phyloP scores from a whole-genome alignment of 2,113 vertebrate species.

The Tragelaphus strepsiceros region DNA sequence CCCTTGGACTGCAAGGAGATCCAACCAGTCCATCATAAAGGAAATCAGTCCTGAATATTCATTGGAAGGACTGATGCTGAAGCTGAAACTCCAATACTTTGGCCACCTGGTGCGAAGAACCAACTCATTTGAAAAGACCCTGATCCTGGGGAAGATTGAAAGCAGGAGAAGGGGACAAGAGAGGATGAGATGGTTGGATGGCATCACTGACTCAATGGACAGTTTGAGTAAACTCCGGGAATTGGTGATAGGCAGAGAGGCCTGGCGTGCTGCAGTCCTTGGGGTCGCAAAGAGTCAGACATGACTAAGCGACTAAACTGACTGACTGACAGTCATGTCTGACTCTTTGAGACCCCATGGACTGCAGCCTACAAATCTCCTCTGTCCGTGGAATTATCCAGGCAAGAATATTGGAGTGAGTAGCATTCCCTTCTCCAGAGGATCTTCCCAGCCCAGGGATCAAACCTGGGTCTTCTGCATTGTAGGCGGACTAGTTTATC shows the following conservation, averaged over 20 bases:
- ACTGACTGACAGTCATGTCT: background rate
- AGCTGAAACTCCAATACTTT: background rate
- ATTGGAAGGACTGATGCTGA: background rate
- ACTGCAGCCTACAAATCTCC: background rate
- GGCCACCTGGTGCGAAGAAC: background rate
- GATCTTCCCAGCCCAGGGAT: background rate
- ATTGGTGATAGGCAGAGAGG: background rate
- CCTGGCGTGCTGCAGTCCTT: background rate
- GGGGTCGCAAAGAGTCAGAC: background rate
- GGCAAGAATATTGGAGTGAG: background rate
- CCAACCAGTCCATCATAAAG: too few relatives aligned
- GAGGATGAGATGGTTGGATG: background rate
- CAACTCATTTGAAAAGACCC: background rate
- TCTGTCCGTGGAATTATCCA: background rate
- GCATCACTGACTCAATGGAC: background rate
- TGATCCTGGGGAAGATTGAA: background rate
- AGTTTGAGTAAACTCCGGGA: background rate
- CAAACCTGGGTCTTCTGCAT: background rate
- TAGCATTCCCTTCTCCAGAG: background rate
- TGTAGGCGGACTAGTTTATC: background rate
- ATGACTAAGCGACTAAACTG: background rate
- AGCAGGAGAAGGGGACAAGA: background rate
- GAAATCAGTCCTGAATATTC: background rate
- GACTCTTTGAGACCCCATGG: background rate
- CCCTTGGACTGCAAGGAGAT: too few relatives aligned